phyloP scores from a whole-genome alignment of 2,888 invertebrate genomes.

The Hydrotaea diabolus region DNA sequence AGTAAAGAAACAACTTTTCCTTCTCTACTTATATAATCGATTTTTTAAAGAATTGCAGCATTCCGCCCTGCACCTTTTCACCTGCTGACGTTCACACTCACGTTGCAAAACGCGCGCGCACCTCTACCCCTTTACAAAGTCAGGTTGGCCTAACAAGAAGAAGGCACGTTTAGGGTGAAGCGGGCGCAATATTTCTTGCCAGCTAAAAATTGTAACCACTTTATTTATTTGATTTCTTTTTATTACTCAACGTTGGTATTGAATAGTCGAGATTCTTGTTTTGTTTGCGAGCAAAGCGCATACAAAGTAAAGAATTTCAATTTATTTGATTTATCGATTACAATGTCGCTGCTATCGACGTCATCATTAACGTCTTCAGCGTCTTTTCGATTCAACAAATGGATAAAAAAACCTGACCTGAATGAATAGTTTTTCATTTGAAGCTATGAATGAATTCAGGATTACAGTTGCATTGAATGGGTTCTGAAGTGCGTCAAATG shows the following conservation, averaged over 20 bases:
- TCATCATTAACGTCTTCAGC: slow-evolving; percentile 9
- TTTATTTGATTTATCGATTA: slow-evolving; percentile 55
- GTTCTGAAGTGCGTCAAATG: too few relatives aligned
- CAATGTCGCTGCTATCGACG: not conserved
- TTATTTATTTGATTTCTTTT: slow-evolving; percentile 1
- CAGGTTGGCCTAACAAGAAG: not conserved
- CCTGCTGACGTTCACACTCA: not conserved
- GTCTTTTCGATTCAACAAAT: too few relatives aligned
- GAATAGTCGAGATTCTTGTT: slow-evolving; percentile 40
- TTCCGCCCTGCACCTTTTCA: too few relatives aligned
- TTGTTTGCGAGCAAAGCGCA: not conserved
- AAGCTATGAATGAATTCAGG: too few relatives aligned
- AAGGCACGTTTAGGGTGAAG: slow-evolving; percentile 35
- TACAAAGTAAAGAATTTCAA: slow-evolving; percentile 35
- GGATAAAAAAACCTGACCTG: not conserved
- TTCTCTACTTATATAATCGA: too few relatives aligned
- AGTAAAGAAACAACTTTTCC: too few relatives aligned
- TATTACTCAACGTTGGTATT: slow-evolving; percentile 30
- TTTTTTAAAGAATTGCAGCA: too few relatives aligned
- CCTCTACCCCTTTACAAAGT: not conserved
- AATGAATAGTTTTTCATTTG: not conserved
- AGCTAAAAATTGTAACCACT: not conserved
- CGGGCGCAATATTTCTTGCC: not conserved
- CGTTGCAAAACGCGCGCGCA: not conserved
- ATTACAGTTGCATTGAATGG: too few relatives aligned